phyloP scores from a whole-genome alignment of 2,888 invertebrate genomes.

The Harpagoxenus sublaevis region DNA sequence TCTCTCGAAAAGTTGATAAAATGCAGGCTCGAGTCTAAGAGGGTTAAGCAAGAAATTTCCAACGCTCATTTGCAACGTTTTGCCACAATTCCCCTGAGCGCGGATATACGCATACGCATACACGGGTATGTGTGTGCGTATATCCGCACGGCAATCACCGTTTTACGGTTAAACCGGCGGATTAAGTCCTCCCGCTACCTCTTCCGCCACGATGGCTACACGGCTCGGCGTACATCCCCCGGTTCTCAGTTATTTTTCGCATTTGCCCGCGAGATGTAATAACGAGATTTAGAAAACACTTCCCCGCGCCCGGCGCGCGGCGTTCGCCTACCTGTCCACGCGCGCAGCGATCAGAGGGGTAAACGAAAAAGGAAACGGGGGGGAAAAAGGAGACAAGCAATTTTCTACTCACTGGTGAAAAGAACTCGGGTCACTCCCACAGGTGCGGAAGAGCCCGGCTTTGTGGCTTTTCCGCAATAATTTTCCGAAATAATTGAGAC shows the following conservation, averaged over 20 bases:
- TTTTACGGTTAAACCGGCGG: slow-evolving; percentile 76
- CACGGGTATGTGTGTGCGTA: slow-evolving; percentile 40
- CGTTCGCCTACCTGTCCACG: slow-evolving; percentile 68
- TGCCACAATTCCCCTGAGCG: slow-evolving; percentile 48
- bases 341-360: slow-evolving; percentile 64
- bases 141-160: slow-evolving; percentile 63
- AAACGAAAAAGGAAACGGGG: slow-evolving; percentile 61
- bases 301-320: slow-evolving; percentile 40
- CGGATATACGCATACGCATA: slow-evolving; percentile 37
- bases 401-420: slow-evolving; percentile 74
- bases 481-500: slow-evolving; percentile 81
- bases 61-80: slow-evolving; percentile 61
- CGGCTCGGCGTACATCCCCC: slow-evolving; percentile 45
- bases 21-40: slow-evolving; percentile 30
- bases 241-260: slow-evolving; percentile 76
- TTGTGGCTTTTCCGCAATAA: slow-evolving; percentile 72
- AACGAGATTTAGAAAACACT: slow-evolving; percentile 82
- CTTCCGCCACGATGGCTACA: slow-evolving; percentile 43
- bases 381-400: slow-evolving; percentile 67
- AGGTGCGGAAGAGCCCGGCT: slow-evolving; percentile 52
- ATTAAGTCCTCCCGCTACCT: slow-evolving; percentile 71
- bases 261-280: slow-evolving; percentile 75
- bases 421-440: slow-evolving; percentile 69
- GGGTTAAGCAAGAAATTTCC: slow-evolving; percentile 70
- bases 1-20: slow-evolving; percentile 3